Evolutionary conservation across 2,888 invertebrate genomes (phyloP).

Genomic region (Tipula helvola): DNA sequence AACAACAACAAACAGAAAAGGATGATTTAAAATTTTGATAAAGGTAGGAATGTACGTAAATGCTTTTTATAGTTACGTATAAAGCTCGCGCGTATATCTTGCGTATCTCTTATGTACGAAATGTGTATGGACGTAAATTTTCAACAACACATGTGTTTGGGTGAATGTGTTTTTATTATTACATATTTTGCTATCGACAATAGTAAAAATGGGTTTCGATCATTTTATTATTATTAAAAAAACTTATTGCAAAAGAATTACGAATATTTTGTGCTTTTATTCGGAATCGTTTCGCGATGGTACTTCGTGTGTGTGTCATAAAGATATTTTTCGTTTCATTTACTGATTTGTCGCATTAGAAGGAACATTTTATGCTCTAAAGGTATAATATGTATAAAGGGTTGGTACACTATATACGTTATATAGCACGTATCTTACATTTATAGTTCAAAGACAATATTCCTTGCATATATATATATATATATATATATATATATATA

Average conservation of each 20-base stretch:
- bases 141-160: not conserved
- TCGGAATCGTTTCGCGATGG: no score
- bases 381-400: no score
- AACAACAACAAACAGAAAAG: not conserved
- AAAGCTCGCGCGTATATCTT: not conserved
- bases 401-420: no score
- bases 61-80: not conserved
- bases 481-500: no score
- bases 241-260: not conserved
- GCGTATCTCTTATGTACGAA: not conserved
- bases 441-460: no score
- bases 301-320: no score
- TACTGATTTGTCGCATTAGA: no score
- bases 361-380: no score
- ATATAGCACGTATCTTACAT: no score
- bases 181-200: not conserved
- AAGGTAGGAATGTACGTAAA: not conserved
- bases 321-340: no score
- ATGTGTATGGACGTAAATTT: not conserved
- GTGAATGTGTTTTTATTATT: not conserved
- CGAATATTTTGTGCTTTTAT: no score
- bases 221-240: not conserved
- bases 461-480: no score
- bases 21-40: not conserved
- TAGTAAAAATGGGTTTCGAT: not conserved